Percentiles rank a stretch among this genome's conserved stretches.
Conservation (phyloP, 2,888 invertebrate species). For the Microchrysa polita region DNA sequence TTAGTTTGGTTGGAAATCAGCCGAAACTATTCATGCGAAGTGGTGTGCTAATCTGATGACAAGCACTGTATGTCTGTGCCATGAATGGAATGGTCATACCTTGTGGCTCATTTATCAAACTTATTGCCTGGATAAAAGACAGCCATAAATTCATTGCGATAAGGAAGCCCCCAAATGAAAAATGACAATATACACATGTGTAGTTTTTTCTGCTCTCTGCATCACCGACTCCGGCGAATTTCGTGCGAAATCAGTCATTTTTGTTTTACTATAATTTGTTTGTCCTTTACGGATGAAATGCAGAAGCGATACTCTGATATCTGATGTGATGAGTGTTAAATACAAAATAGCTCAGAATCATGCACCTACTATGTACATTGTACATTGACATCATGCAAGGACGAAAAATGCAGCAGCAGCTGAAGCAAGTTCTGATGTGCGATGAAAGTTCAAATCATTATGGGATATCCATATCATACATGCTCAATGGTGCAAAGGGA, state of each 20-base stretch:
- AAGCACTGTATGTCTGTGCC: conserved; percentile 36
- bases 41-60: too few species aligned
- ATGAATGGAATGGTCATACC: conserved; percentile 35
- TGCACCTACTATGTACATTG: too few species aligned
- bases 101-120: conserved; percentile 33
- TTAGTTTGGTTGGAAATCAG: too few species aligned
- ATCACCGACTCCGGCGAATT: neutral
- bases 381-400: neutral
- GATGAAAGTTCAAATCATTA: conserved; percentile 29
- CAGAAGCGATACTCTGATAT: neutral
- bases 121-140: conserved; percentile 36
- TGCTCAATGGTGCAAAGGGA: too few species aligned
- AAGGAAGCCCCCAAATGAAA: conserved; percentile 38
- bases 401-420: conserved; percentile 29
- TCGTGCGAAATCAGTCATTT: conserved; percentile 29
- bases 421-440: conserved; percentile 8
- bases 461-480: too few species aligned
- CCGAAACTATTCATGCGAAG: too few species aligned
- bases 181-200: conserved; percentile 23
- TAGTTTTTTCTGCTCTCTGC: too few species aligned
- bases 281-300: neutral
- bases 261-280: neutral
- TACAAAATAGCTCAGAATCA: too few species aligned
- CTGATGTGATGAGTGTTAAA: neutral
- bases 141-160: conserved; percentile 41